Base-by-base conservation (phyloP, 2,797 vertebrate genomes). In the Sebastes wilsoni region DNA sequence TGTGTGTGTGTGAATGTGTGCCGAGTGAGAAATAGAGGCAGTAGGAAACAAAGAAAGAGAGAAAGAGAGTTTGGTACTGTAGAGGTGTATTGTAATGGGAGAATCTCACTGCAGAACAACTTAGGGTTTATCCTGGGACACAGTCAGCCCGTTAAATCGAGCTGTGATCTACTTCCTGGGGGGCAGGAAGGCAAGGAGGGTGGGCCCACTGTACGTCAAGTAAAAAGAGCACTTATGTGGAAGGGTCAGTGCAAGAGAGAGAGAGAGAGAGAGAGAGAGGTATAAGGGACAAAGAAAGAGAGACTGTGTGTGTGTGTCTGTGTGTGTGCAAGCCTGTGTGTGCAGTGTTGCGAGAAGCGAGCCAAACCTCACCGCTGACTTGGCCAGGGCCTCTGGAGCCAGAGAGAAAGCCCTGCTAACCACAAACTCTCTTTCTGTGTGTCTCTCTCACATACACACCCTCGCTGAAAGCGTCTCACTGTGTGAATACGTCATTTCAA, bases 321-420 rank as follows among this genome's bases (percentile, higher is more conserved):
- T 66, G 65, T 77, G 76, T 54, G n/a, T 62, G 83, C 2, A 61
- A 66, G 85, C 55, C 52, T 87, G 69, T 88, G 82, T 89, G 86
- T 73, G 86, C 78, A 75, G 79, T 82, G 79, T 81, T 74, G 81
- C 68, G 38, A 84, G 74, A 78, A 85, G 61, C 27, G 82, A 93
- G 93, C 94, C 94, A 95, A 95, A 94, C 93, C 94, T 92, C 90
- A 94, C 91, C 90, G 11, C 94, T 85, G 87, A 95, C 92, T 95
- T 95, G 94, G 94, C 94, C 93, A 94, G 94, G 90, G 94, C 80
- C 92, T 94, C 93, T 95, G 94, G 94, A 95, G 94, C 94, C 94
- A 93, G 92, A 90, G 90, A 94, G 89, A 94, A 94, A 95, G 91
- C 92, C 92, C 86, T 79, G 79, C 92, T 91, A 88, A 94, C 94